Base-by-base conservation (phyloP, 2,888 invertebrate genomes). In the Odontocolon sp. region DNA sequence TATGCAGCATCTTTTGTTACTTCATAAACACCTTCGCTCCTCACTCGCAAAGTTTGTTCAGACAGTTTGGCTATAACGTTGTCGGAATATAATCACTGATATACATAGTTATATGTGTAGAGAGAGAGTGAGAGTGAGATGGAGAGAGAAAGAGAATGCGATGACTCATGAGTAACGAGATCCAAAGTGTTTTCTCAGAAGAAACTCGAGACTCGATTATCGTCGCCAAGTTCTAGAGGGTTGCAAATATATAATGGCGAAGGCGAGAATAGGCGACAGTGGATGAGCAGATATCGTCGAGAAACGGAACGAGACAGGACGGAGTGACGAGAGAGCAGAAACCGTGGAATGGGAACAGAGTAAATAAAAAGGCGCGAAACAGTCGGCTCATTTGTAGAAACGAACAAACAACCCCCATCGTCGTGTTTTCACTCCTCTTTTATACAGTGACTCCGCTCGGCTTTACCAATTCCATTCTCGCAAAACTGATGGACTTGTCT, bases 341-440 rank as follows among this genome's bases (percentile, higher is more conserved):
- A 59, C n/a, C n/a, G n/a, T n/a, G n/a, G n/a, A 11, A 50, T n/a
- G 11, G 33, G 36, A 61, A 26, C 16, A 56, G 36, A 47, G 66
- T 71, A 76, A 71, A 76, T 71, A 76, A 67, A 8, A 66, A 66
- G 31, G 57, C 50, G 36, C 16, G 18, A 31, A 40, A 57, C 54
- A 63, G 67, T 36, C 40, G 33, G 18, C 63, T 67, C 67, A 68
- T 71, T 67, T 67, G 61, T 67, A 67, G 67, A 71, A 50, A 77
- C 63, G 54, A 71, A 71, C 61, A 69, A 75, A 75, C 75, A 69
- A 42, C 21, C 23, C 57, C n/a, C 26, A 33, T 28, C 50, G 18
- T 47, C 38, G 47, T 45, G 36, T 40, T 73, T 59, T 3, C 36
- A 9, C 4, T 52, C 63, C 23, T 47, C 28, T 40, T 16, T n/a